These are phyloP conservation scores for Pelodiscus sinensis DNA, from an alignment of 2,113 vertebrate species.

Conservation along the genomic window DNA sequence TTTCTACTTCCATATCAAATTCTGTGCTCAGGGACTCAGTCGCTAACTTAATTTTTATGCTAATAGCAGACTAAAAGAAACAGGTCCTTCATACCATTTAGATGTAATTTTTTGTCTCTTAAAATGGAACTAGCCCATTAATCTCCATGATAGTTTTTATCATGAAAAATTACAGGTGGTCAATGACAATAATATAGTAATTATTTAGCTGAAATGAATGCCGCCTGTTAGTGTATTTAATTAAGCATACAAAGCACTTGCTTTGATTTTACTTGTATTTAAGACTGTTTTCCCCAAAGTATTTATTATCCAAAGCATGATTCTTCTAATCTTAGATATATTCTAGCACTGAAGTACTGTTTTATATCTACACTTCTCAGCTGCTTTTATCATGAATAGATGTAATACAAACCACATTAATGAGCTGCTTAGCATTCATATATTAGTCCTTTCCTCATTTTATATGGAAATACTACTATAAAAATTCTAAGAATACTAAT, in stretches of 20 bases:
- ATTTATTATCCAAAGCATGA: conserved; percentile 69
- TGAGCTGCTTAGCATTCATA: conserved; percentile 70
- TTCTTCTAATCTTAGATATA: conserved; percentile 68
- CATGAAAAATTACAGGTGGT: conserved; percentile 27
- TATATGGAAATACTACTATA: conserved; percentile 79
- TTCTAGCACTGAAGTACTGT: conserved; percentile 41
- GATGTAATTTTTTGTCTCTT: conserved; percentile 18
- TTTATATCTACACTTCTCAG: conserved; percentile 58
- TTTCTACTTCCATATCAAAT: not conserved
- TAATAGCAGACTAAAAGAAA: conserved; percentile 3
- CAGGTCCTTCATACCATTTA: conserved; percentile 1
- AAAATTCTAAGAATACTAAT: conserved; percentile 77
- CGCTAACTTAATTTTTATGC: not conserved
- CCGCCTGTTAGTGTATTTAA: conserved; percentile 65
- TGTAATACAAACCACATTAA: conserved; percentile 56
- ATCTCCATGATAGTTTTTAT: conserved; percentile 23
- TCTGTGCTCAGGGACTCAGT: not conserved
- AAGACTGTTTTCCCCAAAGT: conserved; percentile 67
- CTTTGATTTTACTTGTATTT: conserved; percentile 76
- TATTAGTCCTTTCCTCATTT: conserved; percentile 75
- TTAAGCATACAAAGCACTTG: conserved; percentile 66
- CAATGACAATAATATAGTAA: conserved; percentile 33
- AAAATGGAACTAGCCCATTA: conserved; percentile 47
- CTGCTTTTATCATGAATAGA: conserved; percentile 25
- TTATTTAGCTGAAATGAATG: conserved; percentile 71